These are phyloP conservation scores for Periophthalmus magnuspinnatus DNA, from an alignment of 2,797 vertebrate genomes.

Conservation along the genomic window DNA sequence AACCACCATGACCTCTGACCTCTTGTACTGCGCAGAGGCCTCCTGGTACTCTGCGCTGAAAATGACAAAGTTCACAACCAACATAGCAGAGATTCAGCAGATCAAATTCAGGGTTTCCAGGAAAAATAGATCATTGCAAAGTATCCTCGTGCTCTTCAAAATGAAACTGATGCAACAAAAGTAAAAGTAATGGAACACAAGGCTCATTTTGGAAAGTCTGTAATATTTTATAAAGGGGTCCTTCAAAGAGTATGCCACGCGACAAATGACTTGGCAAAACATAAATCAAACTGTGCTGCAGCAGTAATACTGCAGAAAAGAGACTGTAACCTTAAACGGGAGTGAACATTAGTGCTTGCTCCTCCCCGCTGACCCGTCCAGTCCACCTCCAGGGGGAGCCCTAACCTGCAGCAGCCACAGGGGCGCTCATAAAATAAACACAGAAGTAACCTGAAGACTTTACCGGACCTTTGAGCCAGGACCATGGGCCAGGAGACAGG, in stretches of 20 bases:
- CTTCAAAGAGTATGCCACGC: constrained; percentile 7
- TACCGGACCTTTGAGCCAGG: constrained; percentile 61
- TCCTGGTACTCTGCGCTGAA: constrained; percentile 31
- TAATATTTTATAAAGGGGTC: constrained; percentile 8
- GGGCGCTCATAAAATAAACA: constrained; percentile 74
- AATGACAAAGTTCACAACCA: constrained; percentile 58
- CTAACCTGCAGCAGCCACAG: constrained; percentile 48
- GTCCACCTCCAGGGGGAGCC: constrained; percentile 59
- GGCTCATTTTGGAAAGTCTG: constrained; percentile 1
- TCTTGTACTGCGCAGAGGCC: constrained; percentile 3
- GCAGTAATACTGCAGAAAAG: constrained; percentile 21
- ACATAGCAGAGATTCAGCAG: constrained; percentile 7
- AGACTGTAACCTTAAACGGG: constrained; percentile 57
- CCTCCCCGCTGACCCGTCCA: constrained; percentile 14
- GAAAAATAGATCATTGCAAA: constrained; percentile 16
- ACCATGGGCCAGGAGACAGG: constrained; percentile 19
- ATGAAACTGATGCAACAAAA: not conserved
- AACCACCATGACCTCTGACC: constrained; percentile 28
- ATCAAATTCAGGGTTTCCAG: constrained; percentile 41
- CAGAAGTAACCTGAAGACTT: constrained; percentile 66
- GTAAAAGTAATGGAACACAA: not conserved
- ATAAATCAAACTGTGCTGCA: constrained; percentile 5
- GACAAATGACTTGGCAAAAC: constrained; percentile 9
- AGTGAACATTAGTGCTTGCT: constrained; percentile 33
- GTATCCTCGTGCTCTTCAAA: not conserved